Percentiles rank a stretch among this genome's conserved stretches.
phyloP scores from a whole-genome alignment of 2,888 invertebrate genomes.

The Ptychoptera contaminata region DNA sequence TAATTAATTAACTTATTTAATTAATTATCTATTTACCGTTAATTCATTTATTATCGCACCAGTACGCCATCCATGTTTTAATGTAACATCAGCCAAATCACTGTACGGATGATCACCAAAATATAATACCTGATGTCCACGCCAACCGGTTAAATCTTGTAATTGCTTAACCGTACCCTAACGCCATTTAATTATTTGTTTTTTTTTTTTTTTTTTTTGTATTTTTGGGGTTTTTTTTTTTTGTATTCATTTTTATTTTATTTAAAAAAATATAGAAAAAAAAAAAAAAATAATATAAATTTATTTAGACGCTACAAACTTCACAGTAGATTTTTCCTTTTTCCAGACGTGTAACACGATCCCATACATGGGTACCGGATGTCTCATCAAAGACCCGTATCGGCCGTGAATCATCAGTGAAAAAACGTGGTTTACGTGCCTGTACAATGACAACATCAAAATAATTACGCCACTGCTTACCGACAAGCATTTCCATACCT shows the following conservation, averaged over 20 bases:
- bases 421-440: slow-evolving; percentile 92
- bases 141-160: slow-evolving; percentile 85
- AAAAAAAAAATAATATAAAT: slow-evolving; percentile 1
- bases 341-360: slow-evolving; percentile 69
- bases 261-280: neutral
- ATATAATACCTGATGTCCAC: slow-evolving; percentile 82
- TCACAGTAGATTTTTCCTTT: slow-evolving; percentile 88
- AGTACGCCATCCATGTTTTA: slow-evolving; percentile 94
- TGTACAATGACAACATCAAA: slow-evolving; percentile 92
- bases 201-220: neutral
- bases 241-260: neutral
- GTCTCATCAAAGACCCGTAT: slow-evolving; percentile 74
- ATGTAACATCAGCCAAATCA: slow-evolving; percentile 89
- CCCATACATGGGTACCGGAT: slow-evolving; percentile 76
- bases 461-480: slow-evolving; percentile 72
- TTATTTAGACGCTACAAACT: slow-evolving; percentile 32
- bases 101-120: slow-evolving; percentile 98
- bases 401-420: slow-evolving; percentile 81
- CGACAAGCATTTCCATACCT: slow-evolving; percentile 82
- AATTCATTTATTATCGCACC: slow-evolving; percentile 94
- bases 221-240: neutral
- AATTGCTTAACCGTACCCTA: slow-evolving; percentile 87
- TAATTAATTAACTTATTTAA: neutral
- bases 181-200: slow-evolving; percentile 11
- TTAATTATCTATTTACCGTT: slow-evolving; percentile 40